phyloP scores from a whole-genome alignment of 92 coral and sea anemone species.

The Galaxea fascicularis region DNA sequence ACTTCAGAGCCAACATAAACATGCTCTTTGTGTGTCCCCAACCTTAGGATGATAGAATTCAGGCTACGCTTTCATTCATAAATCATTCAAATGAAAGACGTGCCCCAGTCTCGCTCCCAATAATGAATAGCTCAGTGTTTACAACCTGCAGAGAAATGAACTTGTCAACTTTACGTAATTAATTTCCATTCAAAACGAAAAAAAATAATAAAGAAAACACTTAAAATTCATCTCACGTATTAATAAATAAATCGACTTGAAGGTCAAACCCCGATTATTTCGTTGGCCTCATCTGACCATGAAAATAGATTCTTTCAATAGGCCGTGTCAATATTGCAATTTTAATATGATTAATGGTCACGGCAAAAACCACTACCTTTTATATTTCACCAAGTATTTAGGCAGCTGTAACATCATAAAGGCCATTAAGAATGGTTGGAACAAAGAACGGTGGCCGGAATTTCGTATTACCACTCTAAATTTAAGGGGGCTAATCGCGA shows the following conservation, averaged over 20 bases:
- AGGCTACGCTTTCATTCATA: no score
- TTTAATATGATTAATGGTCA: neutral
- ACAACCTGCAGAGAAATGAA: neutral
- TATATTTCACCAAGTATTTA: conserved; percentile 9
- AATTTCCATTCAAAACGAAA: neutral
- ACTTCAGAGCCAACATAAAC: no score
- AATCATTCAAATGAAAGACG: no score
- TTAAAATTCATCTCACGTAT: conserved; percentile 48
- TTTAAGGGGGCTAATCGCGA: neutral
- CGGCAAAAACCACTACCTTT: neutral
- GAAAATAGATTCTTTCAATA: neutral
- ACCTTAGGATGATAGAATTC: no score
- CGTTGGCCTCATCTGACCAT: neutral
- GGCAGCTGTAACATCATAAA: neutral
- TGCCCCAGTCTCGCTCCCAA: neutral
- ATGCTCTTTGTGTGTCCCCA: no score
- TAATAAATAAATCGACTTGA: neutral
- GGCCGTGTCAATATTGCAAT: neutral
- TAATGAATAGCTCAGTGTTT: neutral
- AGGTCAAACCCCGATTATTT: conserved; percentile 5
- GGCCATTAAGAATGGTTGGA: neutral
- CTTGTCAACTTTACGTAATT: neutral
- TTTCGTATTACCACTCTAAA: neutral
- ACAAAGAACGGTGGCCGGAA: conserved; percentile 33
- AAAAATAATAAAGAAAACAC: neutral